Evolutionary conservation across 2,888 invertebrate genomes (phyloP), one percentile per base, ranked within the genome.

Genomic region (Brachypalpus laphriformis): DNA sequence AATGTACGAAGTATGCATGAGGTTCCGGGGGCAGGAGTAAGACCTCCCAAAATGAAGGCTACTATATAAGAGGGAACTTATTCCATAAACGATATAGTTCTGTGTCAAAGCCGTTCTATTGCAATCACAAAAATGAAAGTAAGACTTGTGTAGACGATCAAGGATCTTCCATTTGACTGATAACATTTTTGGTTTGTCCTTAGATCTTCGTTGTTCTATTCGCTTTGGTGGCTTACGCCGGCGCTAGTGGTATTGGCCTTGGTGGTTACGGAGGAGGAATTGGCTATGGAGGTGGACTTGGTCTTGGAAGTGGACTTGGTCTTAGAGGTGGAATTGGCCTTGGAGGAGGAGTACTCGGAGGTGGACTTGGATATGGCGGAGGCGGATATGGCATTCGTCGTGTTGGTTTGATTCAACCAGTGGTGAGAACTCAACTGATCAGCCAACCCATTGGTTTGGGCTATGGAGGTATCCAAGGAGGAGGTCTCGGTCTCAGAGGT

Each of bases 121-220:
- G n/a, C 8, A 68, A 72, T 47, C 72, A 47, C n/a, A 28, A 22
- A 11, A 37, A 80, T 80, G 80, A 80, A 80, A 34, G 80, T 80
- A 18, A 80, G 72, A 16, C 25, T 37, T 4, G n/a, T 2, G n/a
- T n/a, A 1, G 0, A 3, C 8, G n/a, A 37, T 34, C 49, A 54
- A n/a, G 18, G 28, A 51, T 11, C 14, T 40, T 20, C n/a, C 3
- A 6, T 0, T 0, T n/a, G n/a, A 9, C 3, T 63, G 6, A 51
- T 37, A 3, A 1, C 6, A 2, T 18, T 47, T 31, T 8, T 40
- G 42, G 9, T 1, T 42, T 34, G 11, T 5, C 11, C 2, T 9
- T 22, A 80, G 80, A n/a, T 34, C 14, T 74, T 80, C 14, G 28
- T 61, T 25, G 40, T 16, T 37, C 18, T 74, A 1, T 34, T 80